Base-by-base conservation (phyloP, 2,888 invertebrate species). In the Drosophila pseudotakahashii region DNA sequence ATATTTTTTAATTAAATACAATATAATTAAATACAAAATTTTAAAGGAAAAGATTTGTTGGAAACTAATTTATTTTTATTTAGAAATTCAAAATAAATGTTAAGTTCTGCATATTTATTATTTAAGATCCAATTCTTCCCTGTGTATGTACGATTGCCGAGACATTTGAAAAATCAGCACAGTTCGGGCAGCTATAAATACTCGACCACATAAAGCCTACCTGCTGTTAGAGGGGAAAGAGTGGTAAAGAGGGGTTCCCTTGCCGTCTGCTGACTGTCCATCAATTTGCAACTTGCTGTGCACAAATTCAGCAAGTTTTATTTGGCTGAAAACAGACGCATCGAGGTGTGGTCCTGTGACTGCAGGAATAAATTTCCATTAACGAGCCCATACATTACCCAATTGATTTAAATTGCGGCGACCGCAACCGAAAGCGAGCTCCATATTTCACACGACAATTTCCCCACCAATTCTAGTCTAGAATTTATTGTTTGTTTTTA, bases 371-470 rank as follows among this genome's bases (percentile, higher is more conserved):
- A 89, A 89, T 89, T 89, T 89, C 81, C 89, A 86, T 84, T 89
- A 86, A 86, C 86, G 86, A 78, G 79, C 82, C 81, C 80, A 84
- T 86, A 87, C 83, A 83, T 89, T 51, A 30, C 78, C 81, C 72
- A 88, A 90, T 90, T 90, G 90, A 90, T 90, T 90, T 90, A 90
- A 90, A 89, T 88, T 80, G 82, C 54, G 45, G 70, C 64, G 78
- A 87, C 90, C 90, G 75, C 90, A 86, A 74, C 30, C 30, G 81
- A 75, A 75, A 73, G 63, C 62, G 75, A 53, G 51, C 51, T 48
- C 73, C 75, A 88, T 88, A 81, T 79, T 77, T 85, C 75, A 88
- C 66, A 75, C 77, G 81, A 75, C 63, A 60, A 39, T 36, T 52
- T 63, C 45, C 10, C 39, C 2, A 16, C 16, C 14, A 37, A 32